Evolutionary conservation across 2,888 invertebrate species (phyloP).

Genomic region (Chironomus tentans): DNA sequence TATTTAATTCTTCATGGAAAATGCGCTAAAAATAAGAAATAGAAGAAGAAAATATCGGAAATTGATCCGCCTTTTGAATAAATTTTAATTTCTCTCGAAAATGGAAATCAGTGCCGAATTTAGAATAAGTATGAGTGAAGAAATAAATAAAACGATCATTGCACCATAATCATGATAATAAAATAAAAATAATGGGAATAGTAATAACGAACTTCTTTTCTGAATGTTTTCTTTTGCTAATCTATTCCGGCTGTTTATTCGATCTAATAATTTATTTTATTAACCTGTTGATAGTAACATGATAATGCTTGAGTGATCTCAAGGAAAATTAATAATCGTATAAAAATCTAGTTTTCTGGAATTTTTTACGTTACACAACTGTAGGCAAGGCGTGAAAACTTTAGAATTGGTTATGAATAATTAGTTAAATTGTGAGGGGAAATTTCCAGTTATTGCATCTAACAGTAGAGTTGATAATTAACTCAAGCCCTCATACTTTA

Average conservation of each 20-base stretch:
- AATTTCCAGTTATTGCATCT: too few species aligned
- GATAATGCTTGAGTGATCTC: not conserved
- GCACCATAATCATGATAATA: not conserved
- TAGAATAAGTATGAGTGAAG: not conserved
- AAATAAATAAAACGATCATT: not conserved
- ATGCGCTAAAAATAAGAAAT: too few species aligned
- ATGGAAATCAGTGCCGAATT: not conserved
- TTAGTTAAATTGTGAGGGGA: too few species aligned
- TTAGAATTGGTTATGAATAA: too few species aligned
- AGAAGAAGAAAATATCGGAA: not conserved
- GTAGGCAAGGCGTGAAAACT: too few species aligned
- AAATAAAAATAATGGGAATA: not conserved
- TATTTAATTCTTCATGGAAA: too few species aligned
- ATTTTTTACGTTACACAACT: too few species aligned
- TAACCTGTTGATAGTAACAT: not conserved
- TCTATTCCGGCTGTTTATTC: not conserved
- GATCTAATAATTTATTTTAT: not conserved
- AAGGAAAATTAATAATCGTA: not conserved
- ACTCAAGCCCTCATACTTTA: too few species aligned
- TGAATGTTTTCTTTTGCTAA: not conserved
- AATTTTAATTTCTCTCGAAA: not conserved
- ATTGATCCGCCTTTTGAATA: not conserved
- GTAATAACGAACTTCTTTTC: not conserved
- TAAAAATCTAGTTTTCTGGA: not conserved
- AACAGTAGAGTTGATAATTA: too few species aligned